Base-by-base conservation (phyloP, 2,888 invertebrate species). In the Ormyrus pomaceus region DNA sequence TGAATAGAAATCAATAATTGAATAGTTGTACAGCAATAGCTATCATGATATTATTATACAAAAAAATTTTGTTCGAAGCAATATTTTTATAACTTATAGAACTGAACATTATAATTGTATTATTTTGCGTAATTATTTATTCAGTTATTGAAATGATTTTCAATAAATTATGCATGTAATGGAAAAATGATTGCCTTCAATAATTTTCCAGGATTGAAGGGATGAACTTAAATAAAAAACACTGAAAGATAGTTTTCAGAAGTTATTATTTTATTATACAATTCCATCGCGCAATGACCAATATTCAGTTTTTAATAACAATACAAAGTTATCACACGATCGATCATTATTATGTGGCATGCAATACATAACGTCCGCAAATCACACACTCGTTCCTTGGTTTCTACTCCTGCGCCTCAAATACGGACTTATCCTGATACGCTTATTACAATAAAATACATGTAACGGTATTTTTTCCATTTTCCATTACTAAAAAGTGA, bases 381-480 rank as follows among this genome's bases (percentile, higher is more conserved):
- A 75, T 34, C 13, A 68, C 56, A 45, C 71, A 77, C 66, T 71
- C 75, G 45, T 13, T 71, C 61, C 46, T 74, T 70, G 34, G 13
- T 56, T 71, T 65, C 51, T 58, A 51, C 13, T 64, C 8, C 46
- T 59, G 45, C 48, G 66, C 58, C 53, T 45, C 56, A 19, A 62
- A 45, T 70, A 70, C 48, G 7, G 64, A 55, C 62, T 64, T 65
- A 62, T 19, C 56, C 19, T 46, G 62, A 50, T 66, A 75, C 45
- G 53, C 79, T 75, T 76, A 82, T 34, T 71, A 77, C 65, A 71
- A 77, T 79, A 66, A 77, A 82, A 79, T 82, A 82, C 82, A 82
- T 79, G 8, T 79, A 72, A 64, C 76, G 78, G 76, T 77, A 81
- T 71, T 58, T 73, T 51, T 73, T 68, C 56, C 45, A 51, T 46